A percentile compares a stretch with the other conserved stretches of the same genome.
These are phyloP conservation scores for Crotalus adamanteus DNA, from an alignment of 2,797 vertebrate species.

Conservation along the genomic window DNA sequence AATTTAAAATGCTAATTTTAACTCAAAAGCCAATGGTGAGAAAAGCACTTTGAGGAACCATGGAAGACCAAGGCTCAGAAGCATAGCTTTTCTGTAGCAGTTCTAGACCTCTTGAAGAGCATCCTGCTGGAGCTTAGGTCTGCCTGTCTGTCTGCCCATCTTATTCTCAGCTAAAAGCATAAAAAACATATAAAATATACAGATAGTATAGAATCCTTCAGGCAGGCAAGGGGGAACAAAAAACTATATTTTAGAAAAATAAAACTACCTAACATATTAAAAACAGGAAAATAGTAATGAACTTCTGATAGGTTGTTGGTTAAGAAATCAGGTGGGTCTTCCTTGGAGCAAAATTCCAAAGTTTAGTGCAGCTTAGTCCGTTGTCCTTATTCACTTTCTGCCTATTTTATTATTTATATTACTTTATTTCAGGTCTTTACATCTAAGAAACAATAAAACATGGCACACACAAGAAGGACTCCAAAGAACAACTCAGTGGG, in stretches of 20 bases:
- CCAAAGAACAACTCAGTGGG: neutral
- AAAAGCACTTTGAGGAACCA: neutral
- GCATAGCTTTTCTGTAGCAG: neutral
- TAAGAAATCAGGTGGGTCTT: neutral
- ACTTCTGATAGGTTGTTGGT: neutral
- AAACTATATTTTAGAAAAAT: neutral
- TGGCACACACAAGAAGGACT: neutral
- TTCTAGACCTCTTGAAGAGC: neutral
- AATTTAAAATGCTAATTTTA: neutral
- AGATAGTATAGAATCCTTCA: neutral
- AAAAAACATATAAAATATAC: neutral
- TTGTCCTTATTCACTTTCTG: neutral
- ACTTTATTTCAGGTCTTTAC: neutral
- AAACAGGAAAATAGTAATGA: neutral
- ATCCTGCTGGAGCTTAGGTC: neutral
- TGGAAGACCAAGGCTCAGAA: neutral
- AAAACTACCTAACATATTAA: neutral
- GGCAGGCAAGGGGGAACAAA: neutral
- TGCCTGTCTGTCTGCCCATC: neutral
- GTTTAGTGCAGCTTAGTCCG: neutral
- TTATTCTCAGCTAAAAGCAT: neutral
- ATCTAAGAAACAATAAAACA: neutral
- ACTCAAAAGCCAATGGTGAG: neutral
- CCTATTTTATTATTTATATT: neutral
- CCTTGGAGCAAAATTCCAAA: neutral